Percentiles rank a stretch among this genome's conserved stretches.
Conservation (phyloP, 2,797 vertebrate genomes). For the Phaenicophaeus curvirostris region DNA sequence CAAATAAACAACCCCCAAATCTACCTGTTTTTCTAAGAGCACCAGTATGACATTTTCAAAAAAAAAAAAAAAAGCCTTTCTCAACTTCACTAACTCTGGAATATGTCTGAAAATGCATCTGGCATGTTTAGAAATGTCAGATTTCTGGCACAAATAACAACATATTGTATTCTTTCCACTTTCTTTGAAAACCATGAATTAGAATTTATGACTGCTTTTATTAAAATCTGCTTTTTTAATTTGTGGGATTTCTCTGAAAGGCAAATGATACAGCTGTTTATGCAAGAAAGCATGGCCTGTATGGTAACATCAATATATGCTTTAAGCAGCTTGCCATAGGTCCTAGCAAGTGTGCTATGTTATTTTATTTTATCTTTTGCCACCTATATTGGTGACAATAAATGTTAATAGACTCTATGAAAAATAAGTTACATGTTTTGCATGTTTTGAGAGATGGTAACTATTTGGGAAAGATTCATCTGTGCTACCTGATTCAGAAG, state of each 20-base stretch:
- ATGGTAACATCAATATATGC: neutral
- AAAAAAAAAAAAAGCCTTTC: neutral
- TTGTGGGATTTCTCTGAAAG: neutral
- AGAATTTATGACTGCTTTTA: neutral
- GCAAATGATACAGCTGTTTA: neutral
- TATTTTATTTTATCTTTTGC: neutral
- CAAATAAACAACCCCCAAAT: neutral
- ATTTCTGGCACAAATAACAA: constrained; percentile 25
- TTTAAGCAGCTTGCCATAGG: neutral
- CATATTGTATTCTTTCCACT: constrained; percentile 46
- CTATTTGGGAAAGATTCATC: neutral
- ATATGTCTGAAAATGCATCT: constrained; percentile 50
- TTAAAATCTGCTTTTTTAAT: neutral
- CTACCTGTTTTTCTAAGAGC: neutral
- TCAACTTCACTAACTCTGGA: constrained; percentile 34
- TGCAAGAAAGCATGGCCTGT: neutral
- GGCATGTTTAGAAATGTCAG: constrained; percentile 57
- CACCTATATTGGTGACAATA: neutral
- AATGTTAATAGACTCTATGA: neutral
- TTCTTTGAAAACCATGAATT: neutral
- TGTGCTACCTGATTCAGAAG: neutral
- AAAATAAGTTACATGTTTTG: neutral
- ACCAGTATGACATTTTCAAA: neutral
- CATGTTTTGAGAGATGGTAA: neutral
- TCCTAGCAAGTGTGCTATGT: neutral